Evolutionary conservation across 2,888 invertebrate genomes (phyloP).

Genomic region (Linnaemya tessellans): DNA sequence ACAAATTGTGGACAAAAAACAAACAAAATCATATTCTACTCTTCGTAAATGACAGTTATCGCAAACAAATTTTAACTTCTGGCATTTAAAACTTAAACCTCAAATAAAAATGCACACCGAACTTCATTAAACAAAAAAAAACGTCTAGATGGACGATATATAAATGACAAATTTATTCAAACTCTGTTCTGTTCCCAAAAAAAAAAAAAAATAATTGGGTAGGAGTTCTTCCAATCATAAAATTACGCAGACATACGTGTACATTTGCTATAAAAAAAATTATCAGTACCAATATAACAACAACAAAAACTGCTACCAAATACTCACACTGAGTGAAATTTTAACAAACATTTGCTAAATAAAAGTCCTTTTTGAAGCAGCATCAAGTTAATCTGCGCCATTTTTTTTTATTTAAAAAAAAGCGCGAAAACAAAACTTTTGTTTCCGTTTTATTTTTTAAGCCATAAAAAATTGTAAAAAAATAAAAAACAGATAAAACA

Average conservation of each 20-base stretch:
- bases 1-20: neutral
- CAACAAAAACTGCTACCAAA: slow-evolving; percentile 69
- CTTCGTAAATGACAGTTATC: slow-evolving; percentile 59
- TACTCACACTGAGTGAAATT: slow-evolving; percentile 31
- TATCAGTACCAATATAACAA: slow-evolving; percentile 72
- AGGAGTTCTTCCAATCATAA: neutral
- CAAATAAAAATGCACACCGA: slow-evolving; percentile 34
- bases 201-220: neutral
- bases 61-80: slow-evolving; percentile 28
- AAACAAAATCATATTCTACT: neutral
- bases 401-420: slow-evolving; percentile 60
- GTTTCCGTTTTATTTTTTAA: slow-evolving; percentile 56
- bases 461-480: slow-evolving; percentile 29
- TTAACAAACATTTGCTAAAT: slow-evolving; percentile 25
- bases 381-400: slow-evolving; percentile 29
- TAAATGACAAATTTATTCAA: slow-evolving; percentile 37
- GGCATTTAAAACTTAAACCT: slow-evolving; percentile 43
- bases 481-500: slow-evolving; percentile 63
- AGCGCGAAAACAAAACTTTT: slow-evolving; percentile 70
- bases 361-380: neutral
- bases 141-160: slow-evolving; percentile 5
- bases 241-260: neutral
- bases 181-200: neutral
- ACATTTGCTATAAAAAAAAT: slow-evolving; percentile 8
- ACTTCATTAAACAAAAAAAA: slow-evolving; percentile 14